Conservation (phyloP, 1,140 invertebrate species). For the Babylonia areolata region DNA sequence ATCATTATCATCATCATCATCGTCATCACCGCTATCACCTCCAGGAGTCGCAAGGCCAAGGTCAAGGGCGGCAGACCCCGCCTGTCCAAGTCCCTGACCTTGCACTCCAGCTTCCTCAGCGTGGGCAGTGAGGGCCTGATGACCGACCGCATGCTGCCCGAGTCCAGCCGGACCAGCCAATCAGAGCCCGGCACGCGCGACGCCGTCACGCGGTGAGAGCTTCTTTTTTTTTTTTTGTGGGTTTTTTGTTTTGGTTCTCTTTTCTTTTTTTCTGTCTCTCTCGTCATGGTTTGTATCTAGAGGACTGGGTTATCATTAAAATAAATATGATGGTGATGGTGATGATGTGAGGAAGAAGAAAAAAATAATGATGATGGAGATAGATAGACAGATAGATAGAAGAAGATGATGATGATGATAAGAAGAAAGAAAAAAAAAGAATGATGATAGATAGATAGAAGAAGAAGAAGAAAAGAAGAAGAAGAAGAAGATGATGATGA, state of each 20-base stretch:
- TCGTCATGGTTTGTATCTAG: no score
- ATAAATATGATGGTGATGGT: no score
- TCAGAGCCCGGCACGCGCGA: slow-evolving; percentile 17
- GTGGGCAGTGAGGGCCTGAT: slow-evolving; percentile 26
- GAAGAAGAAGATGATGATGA: no score
- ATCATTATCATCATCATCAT: no score
- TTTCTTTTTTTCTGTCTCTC: no score
- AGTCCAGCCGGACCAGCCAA: slow-evolving; percentile 27
- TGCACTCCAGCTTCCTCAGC: neutral
- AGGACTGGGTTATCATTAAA: no score
- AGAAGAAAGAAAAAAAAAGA: neutral
- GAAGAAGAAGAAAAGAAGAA: no score
- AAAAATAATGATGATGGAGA: no score
- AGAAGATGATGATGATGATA: neutral
- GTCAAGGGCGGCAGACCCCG: neutral
- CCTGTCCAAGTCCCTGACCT: slow-evolving; percentile 20
- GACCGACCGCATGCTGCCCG: slow-evolving; percentile 14
- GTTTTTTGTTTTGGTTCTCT: no score
- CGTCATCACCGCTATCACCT: no score
- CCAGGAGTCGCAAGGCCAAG: neutral
- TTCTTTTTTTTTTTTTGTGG: no score
- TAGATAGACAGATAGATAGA: neutral
- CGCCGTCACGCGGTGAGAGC: slow-evolving; percentile 12
- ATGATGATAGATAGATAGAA: neutral
- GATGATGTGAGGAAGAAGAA: no score